Conservation (phyloP, 1,140 invertebrate genomes). For the Trichomalopsis sarcophagae region DNA sequence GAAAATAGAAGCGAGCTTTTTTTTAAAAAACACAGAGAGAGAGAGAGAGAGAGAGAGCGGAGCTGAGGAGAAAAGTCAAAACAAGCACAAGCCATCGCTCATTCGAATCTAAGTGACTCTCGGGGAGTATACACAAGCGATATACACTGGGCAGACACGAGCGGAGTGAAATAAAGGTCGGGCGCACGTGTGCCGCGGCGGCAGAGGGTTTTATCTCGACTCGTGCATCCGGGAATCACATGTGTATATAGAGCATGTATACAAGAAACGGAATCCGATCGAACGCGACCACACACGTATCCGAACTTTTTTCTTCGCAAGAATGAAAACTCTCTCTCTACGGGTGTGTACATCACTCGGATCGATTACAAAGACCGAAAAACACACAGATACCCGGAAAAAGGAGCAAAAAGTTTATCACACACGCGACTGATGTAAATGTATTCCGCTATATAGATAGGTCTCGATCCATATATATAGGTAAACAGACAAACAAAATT, state of each 20-base stretch:
- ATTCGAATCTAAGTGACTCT: no score
- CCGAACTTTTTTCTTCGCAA: neutral
- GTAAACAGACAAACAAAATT: neutral
- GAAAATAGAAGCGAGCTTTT: no score
- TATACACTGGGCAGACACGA: neutral
- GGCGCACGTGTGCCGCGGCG: neutral
- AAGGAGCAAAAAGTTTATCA: slow-evolving; percentile 2
- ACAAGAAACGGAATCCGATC: neutral
- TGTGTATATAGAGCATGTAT: neutral
- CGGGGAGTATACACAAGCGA: neutral
- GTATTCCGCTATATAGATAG: slow-evolving; percentile 10
- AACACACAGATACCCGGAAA: neutral
- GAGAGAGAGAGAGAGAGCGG: no score
- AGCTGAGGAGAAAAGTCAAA: no score
- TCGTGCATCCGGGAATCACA: neutral
- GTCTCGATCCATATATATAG: neutral
- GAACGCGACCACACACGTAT: neutral
- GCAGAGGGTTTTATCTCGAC: neutral
- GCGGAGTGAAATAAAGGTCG: neutral
- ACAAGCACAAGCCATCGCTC: no score
- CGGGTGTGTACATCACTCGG: neutral
- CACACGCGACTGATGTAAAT: slow-evolving; percentile 34
- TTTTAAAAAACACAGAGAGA: no score
- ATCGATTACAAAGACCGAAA: neutral
- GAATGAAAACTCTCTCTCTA: neutral